Evolutionary conservation across 2,113 vertebrate species (phyloP).

Genomic region (Cynoglossus semilaevis): DNA sequence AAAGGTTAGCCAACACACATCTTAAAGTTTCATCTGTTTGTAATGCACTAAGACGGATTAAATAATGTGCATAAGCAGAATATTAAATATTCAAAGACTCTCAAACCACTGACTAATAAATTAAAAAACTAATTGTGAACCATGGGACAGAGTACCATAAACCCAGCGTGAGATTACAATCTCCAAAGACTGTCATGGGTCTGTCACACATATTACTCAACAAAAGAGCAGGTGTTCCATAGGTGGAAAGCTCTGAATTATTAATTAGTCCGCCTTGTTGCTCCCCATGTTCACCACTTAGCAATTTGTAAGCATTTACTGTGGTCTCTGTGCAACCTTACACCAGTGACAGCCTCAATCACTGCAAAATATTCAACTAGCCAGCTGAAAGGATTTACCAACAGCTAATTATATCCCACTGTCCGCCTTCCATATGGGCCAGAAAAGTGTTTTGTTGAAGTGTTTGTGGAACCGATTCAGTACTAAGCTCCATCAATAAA

Average conservation of each 20-base stretch:
- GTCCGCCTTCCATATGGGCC: not conserved
- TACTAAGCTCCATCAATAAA: not conserved
- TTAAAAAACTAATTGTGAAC: not conserved
- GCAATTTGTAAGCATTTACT: conserved; percentile 68
- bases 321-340: conserved; percentile 53
- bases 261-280: conserved; percentile 56
- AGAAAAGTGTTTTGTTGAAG: not conserved
- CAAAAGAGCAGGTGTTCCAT: conserved; percentile 48
- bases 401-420: conserved; percentile 1
- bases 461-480: too few relatives aligned
- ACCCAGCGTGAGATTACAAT: not conserved
- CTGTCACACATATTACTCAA: conserved; percentile 17
- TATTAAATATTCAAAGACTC: too few relatives aligned
- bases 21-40: too few relatives aligned
- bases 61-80: too few relatives aligned
- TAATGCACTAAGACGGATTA: too few relatives aligned
- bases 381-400: conserved; percentile 14
- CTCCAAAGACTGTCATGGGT: not conserved
- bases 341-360: conserved; percentile 35
- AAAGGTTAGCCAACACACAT: too few relatives aligned
- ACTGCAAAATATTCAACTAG: conserved; percentile 29
- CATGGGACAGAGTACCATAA: not conserved
- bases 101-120: not conserved
- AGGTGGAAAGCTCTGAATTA: conserved; percentile 55
- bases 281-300: conserved; percentile 51